phyloP scores from a whole-genome alignment of 2,113 vertebrate species.

The Tragelaphus scriptus region DNA sequence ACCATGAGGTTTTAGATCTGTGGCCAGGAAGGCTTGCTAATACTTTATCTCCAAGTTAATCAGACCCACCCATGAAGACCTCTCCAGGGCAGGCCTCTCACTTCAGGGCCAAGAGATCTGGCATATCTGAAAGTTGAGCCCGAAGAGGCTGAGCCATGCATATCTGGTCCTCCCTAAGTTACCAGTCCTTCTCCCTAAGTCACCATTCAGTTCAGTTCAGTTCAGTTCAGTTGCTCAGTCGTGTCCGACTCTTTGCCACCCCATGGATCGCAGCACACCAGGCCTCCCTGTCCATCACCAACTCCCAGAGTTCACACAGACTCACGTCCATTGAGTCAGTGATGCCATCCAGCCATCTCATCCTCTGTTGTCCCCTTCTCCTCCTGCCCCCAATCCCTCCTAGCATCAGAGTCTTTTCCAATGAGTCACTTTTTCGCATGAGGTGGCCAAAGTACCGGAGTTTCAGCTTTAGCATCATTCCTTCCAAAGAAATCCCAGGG shows the following conservation, averaged over 20 bases:
- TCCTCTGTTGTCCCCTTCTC: too few species aligned
- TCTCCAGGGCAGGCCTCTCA: not conserved
- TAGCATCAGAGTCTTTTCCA: too few species aligned
- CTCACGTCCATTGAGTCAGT: rapidly evolving
- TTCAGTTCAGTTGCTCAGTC: too few species aligned
- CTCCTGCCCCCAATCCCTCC: too few species aligned
- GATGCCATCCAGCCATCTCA: too few species aligned
- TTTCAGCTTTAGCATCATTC: too few species aligned
- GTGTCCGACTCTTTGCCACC: rapidly evolving
- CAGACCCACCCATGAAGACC: not conserved
- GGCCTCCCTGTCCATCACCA: too few species aligned
- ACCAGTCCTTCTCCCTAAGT: not conserved
- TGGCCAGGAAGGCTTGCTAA: not conserved
- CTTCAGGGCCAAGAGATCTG: not conserved
- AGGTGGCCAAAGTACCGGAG: too few species aligned
- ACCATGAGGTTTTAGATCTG: not conserved
- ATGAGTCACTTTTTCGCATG: too few species aligned
- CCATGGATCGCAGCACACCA: too few species aligned
- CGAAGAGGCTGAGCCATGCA: not conserved
- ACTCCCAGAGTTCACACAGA: too few species aligned
- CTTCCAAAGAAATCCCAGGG: too few species aligned
- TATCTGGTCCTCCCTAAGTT: not conserved
- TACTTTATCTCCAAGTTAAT: not conserved
- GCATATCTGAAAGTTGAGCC: not conserved
- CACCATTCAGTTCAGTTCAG: not conserved